Base-by-base conservation (phyloP, 30 jellyfish, hydroid and myxozoan species). In the Aurelia aurita region DNA sequence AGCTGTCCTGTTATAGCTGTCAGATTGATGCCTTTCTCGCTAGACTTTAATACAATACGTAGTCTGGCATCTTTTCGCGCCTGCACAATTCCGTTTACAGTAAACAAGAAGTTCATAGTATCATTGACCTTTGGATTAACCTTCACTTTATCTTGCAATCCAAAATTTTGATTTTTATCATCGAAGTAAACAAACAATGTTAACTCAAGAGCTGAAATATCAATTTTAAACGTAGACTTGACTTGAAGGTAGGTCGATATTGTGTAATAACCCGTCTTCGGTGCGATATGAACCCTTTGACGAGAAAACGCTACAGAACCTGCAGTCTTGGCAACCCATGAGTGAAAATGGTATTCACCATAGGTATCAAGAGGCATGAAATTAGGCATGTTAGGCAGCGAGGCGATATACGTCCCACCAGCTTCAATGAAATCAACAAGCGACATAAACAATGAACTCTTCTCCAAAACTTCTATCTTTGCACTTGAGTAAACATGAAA, bases 361-460 rank as follows among this genome's bases (percentile, higher is more conserved):
- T 83, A 32, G 47, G 6, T 27, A 45, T 27, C 47, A 27, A 53
- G 62, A 26, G 14, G 65, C 21, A 59, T n/a, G 2, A 6, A 51
- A 2, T 16, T 43, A 2, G 47, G 21, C 25, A 3, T 59, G 49
- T 31, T 20, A 22, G 44, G 60, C 23, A 68, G 31, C 25, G 28
- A 43, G 43, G 71, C 64, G 0, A 87, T 57, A 22, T 51, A 87
- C 13, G 82, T 87, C 31, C 90, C 68, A 3, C 89, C 86, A n/a
- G 80, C 53, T 59, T 87, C 96, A 20, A 58, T 46, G 62, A 75
- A 87, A 77, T 87, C 96, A 1, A 68, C 65, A 46, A 87, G 84
- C 31, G 85, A 65, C 39, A 87, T 47, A 57, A 72, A 87, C 73
- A 87, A 5, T 19, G 96, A 55, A 28, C 89, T 74, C 27, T 47